These are phyloP conservation scores for Microchirus variegatus DNA, from an alignment of 2,797 vertebrate species.

Conservation along the genomic window DNA sequence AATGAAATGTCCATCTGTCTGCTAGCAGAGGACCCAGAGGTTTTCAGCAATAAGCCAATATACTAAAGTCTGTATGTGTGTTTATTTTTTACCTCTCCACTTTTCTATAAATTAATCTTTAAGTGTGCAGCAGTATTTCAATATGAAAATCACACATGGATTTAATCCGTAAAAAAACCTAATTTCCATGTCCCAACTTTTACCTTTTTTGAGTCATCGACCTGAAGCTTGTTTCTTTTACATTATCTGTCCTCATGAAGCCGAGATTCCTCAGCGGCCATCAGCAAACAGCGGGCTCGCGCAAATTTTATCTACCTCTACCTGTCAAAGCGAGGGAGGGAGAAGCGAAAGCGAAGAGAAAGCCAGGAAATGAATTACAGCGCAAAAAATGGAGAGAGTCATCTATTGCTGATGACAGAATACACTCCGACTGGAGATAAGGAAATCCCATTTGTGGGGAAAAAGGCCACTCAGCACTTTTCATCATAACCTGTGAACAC, in stretches of 20 bases:
- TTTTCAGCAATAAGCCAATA: conserved; percentile 8
- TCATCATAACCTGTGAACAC: conserved; percentile 57
- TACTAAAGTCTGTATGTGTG: not conserved
- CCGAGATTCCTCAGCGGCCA: conserved; percentile 20
- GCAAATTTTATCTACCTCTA: conserved; percentile 47
- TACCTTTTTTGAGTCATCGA: not conserved
- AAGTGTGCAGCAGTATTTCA: conserved; percentile 29
- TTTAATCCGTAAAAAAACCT: conserved; percentile 20
- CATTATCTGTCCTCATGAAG: conserved; percentile 11
- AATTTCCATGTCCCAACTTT: conserved; percentile 8
- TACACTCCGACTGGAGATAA: conserved; percentile 71
- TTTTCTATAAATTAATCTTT: conserved; percentile 50
- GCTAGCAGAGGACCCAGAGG: conserved; percentile 20
- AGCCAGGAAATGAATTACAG: conserved; percentile 64
- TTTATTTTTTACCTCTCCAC: conserved; percentile 14
- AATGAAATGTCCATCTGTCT: conserved; percentile 16
- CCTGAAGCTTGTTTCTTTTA: conserved; percentile 4
- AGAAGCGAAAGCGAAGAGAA: conserved; percentile 36
- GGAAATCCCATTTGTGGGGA: conserved; percentile 74
- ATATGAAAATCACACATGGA: conserved; percentile 41
- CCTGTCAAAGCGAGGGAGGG: conserved; percentile 39
- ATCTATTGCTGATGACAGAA: conserved; percentile 63
- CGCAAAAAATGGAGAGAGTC: conserved; percentile 54
- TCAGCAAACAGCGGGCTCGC: conserved; percentile 33
- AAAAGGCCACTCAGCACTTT: conserved; percentile 72